Evolutionary conservation across 2,888 invertebrate genomes (phyloP).

Genomic region (Oscheius onirici): DNA sequence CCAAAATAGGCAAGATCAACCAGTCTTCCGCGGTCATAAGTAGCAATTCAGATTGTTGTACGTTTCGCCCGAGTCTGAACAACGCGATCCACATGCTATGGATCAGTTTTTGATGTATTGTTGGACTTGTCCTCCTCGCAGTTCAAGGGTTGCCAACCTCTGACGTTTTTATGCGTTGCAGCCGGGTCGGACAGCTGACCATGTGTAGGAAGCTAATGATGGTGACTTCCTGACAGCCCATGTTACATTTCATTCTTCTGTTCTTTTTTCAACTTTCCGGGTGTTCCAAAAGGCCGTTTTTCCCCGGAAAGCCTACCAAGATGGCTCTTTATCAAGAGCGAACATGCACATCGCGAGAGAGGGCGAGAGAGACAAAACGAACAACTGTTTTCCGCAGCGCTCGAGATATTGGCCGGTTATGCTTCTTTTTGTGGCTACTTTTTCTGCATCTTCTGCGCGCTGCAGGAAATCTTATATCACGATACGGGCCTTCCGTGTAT

Average conservation of each 20-base stretch:
- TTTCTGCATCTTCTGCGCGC: not conserved
- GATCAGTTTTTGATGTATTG: slow-evolving; percentile 25
- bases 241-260: not conserved
- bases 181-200: slow-evolving; percentile 19
- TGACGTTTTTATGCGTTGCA: slow-evolving; percentile 26
- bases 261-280: not conserved
- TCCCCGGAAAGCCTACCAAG: not conserved
- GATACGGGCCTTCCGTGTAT: slow-evolving; percentile 14
- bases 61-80: too few species aligned
- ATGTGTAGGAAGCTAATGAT: slow-evolving; percentile 4
- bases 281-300: slow-evolving; percentile 3
- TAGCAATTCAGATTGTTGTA: too few species aligned
- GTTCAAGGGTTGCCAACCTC: slow-evolving; percentile 16
- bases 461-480: not conserved
- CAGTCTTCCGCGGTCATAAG: too few species aligned
- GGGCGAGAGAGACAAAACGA: slow-evolving; percentile 4
- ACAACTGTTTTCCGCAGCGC: slow-evolving; percentile 27
- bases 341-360: slow-evolving; percentile 13
- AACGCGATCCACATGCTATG: not conserved
- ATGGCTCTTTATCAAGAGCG: slow-evolving; percentile 20
- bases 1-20: too few species aligned
- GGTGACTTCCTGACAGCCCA: slow-evolving; percentile 12
- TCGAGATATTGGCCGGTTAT: slow-evolving; percentile 8
- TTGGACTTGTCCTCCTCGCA: not conserved
- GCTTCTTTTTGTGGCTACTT: slow-evolving; percentile 9